These are phyloP conservation scores for Arizona elegans DNA, from an alignment of 2,113 vertebrate genomes.

Conservation along the genomic window DNA sequence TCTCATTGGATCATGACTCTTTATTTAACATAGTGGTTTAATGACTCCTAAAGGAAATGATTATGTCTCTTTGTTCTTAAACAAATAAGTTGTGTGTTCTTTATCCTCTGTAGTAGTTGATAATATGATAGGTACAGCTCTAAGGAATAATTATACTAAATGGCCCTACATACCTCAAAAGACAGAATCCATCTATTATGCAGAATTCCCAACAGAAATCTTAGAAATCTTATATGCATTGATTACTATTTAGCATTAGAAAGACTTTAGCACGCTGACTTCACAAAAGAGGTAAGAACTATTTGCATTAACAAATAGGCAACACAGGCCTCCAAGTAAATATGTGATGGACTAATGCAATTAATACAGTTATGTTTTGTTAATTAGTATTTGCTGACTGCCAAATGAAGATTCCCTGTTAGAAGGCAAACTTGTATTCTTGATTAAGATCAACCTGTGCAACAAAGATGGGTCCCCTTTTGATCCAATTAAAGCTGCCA, in stretches of 20 bases:
- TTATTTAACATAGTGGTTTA: conserved; percentile 59
- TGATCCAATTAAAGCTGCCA: conserved; percentile 76
- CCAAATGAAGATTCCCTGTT: conserved; percentile 71
- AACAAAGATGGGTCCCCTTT: conserved; percentile 70
- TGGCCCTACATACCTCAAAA: conserved; percentile 70
- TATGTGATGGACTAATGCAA: conserved; percentile 70
- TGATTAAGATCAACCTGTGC: conserved; percentile 73
- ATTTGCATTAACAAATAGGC: conserved; percentile 72
- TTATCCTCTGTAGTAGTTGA: conserved; percentile 66
- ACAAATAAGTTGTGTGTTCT: conserved; percentile 71
- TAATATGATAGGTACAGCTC: conserved; percentile 72
- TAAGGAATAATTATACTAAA: conserved; percentile 76
- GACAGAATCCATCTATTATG: conserved; percentile 72
- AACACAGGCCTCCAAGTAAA: conserved; percentile 73
- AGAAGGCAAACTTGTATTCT: conserved; percentile 72
- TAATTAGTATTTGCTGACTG: conserved; percentile 80
- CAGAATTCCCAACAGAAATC: conserved; percentile 78
- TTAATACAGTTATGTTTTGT: conserved; percentile 79
- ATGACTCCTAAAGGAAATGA: conserved; percentile 70
- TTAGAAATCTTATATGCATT: conserved; percentile 74
- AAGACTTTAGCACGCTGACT: conserved; percentile 70
- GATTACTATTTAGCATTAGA: conserved; percentile 77
- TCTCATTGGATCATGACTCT: conserved; percentile 62
- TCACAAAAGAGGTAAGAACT: conserved; percentile 65
- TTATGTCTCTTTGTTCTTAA: conserved; percentile 72